Evolutionary conservation across 2,113 vertebrate genomes (phyloP).

Genomic region (Dasyornis broadbenti): DNA sequence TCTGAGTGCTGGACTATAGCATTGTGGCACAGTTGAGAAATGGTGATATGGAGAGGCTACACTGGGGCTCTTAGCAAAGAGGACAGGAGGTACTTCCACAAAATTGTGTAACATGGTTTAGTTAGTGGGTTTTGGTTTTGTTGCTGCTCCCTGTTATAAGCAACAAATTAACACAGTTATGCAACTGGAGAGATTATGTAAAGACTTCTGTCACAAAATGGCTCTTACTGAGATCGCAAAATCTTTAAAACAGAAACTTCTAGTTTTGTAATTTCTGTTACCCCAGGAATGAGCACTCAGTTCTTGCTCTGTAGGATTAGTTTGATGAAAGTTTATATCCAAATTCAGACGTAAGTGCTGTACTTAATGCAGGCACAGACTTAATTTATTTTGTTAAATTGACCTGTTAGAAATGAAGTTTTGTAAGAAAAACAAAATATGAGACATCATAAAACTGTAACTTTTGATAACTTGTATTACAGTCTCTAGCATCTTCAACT

Average conservation of each 20-base stretch:
- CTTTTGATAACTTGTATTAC: not conserved
- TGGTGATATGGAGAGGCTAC: not conserved
- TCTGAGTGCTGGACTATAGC: not conserved
- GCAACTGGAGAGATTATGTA: not conserved
- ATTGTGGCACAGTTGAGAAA: not conserved
- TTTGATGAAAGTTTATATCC: not conserved
- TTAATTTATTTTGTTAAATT: not conserved
- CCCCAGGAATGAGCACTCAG: not conserved
- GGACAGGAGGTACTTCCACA: not conserved
- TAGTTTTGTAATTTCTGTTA: not conserved
- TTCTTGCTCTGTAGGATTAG: conserved; percentile 22
- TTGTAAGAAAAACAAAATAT: not conserved
- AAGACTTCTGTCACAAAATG: not conserved
- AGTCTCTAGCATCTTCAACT: not conserved
- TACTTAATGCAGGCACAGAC: not conserved
- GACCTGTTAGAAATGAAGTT: not conserved
- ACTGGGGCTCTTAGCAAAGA: not conserved
- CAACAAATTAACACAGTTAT: not conserved
- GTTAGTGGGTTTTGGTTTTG: not conserved
- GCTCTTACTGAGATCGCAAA: not conserved
- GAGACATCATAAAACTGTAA: not conserved
- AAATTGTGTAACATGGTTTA: not conserved
- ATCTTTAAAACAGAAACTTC: not conserved
- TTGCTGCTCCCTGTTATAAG: not conserved
- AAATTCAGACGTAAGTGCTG: not conserved